Base-by-base conservation (phyloP, 2,113 vertebrate genomes). In the Archocentrus centrarchus region DNA sequence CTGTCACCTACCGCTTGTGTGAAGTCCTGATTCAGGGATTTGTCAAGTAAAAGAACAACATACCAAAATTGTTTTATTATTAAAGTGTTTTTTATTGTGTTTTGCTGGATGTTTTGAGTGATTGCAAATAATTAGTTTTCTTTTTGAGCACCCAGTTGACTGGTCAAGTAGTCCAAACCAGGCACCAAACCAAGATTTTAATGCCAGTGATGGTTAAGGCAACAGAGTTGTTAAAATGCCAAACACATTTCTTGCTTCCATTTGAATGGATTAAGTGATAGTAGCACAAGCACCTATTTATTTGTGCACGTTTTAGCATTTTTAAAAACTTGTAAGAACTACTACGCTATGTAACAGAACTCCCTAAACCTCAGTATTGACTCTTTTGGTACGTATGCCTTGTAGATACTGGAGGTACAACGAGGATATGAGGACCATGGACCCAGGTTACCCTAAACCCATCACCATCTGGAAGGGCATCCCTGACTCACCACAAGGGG, bases 381-480 rank as follows among this genome's bases (percentile, higher is more conserved):
- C 66, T 50, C 15, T 32, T 18, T 27, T 68, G 5, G 30, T 53
- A 1, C 63, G 15, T 90, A 4, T 81, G 4, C 83, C 5, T 81
- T 73, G 59, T 79, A 99, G 98, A 79, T 99, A 99, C 88, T 99
- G 98, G 98, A 95, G 98, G 80, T 99, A 99, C 79, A 99, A 98
- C 88, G 98, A 99, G 96, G 98, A 99, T 86, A 98, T 98, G 97
- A 97, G 98, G 89, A 97, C 97, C 86, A 99, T 99, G 98, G 98
- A 99, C 86, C 97, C 97, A 66, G 98, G 98, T 76, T 99, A 99
- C 92, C 98, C 98, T 41, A 99, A 99, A 94, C 97, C 97, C 88
- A 99, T 99, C 92, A 97, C 97, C 62, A 95, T 99, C 87, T 99
- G 98, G 98, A 99, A 99, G 94, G 98, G 98, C 77, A 98, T 99